A percentile compares a stretch with the other conserved stretches of the same genome.
Conservation (phyloP, 2,888 invertebrate species). For the Cephonodes hylas region DNA sequence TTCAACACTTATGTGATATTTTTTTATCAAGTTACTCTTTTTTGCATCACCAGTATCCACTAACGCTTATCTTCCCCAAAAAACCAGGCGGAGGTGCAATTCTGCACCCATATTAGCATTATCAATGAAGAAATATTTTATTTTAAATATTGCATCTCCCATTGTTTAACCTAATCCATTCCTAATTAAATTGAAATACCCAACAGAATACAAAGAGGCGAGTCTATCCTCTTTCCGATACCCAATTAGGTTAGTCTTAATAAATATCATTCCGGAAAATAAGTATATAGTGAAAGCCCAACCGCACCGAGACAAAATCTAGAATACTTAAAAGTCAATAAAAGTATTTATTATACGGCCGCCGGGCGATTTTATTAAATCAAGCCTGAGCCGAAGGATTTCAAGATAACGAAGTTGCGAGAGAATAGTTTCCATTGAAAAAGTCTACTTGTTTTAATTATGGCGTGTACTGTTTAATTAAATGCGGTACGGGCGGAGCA, state of each 20-base stretch:
- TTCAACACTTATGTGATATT: too few relatives aligned
- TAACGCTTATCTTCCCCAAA: too few relatives aligned
- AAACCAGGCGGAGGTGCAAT: too few relatives aligned
- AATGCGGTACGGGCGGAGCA: slow-evolving; percentile 18
- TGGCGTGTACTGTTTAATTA: slow-evolving; percentile 32
- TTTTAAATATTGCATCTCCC: too few relatives aligned
- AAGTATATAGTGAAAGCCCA: not conserved
- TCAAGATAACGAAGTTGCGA: slow-evolving; percentile 26
- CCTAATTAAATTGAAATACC: not conserved
- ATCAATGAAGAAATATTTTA: too few relatives aligned
- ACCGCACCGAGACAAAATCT: not conserved
- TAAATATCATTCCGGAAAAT: not conserved
- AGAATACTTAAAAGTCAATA: slow-evolving; percentile 24
- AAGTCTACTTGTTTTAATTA: slow-evolving; percentile 29
- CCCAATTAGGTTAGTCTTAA: not conserved
- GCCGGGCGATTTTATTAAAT: slow-evolving; percentile 21
- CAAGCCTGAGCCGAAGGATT: slow-evolving; percentile 24
- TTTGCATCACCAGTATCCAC: too few relatives aligned
- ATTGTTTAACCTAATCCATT: too few relatives aligned
- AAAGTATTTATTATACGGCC: slow-evolving; percentile 25
- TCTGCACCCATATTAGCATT: too few relatives aligned
- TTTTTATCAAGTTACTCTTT: too few relatives aligned
- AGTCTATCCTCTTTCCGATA: not conserved
- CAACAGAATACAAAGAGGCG: not conserved
- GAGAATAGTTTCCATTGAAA: slow-evolving; percentile 25